Evolutionary conservation across 2,797 vertebrate genomes (phyloP), one percentile per base, ranked within the genome.

Genomic region (Oreochromis grahami): DNA sequence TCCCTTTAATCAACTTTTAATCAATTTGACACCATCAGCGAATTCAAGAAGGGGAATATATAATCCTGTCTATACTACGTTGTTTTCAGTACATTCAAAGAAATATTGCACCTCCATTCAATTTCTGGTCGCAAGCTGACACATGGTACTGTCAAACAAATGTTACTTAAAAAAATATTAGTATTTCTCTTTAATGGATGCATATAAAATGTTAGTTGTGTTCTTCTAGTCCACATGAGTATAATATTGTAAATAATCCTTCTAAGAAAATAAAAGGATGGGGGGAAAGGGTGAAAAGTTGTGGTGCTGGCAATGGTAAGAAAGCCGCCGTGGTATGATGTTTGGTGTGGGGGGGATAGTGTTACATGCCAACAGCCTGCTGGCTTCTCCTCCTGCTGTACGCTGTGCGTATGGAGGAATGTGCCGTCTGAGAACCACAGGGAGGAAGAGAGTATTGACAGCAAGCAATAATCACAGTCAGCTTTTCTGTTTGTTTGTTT

Each of bases 321-420:
- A 84, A 86, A 90, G 80, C 81, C 58, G 87, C 85, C 81, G 72
- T 92, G 82, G 89, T 92, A 92, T 89, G 91, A 91, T 93, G 92
- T 90, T 92, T 93, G 91, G 89, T 91, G 89, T 84, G 29, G 84
- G 82, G 90, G 89, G 90, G 89, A 87, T 94, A 89, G 83, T 86
- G 82, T 95, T 95, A 91, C 94, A 93, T 77, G 92, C 91, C 91
- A 94, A 91, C 81, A 91, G 89, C 88, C 92, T 41, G 87, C 88
- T 90, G 91, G 88, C 83, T 92, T 93, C 91, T 89, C 86, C 88
- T 93, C 91, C 91, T 89, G 78, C 89, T 82, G 77, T 88, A 84
- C 34, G 32, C 90, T 87, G 83, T 5, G 83, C 88, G 76, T 86
- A 83, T 87, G 86, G 88, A 94, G 91, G 93, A 95, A 96, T 95